These are phyloP conservation scores for Portunus trituberculatus DNA, from an alignment of 1,140 invertebrate species.

Conservation along the genomic window DNA sequence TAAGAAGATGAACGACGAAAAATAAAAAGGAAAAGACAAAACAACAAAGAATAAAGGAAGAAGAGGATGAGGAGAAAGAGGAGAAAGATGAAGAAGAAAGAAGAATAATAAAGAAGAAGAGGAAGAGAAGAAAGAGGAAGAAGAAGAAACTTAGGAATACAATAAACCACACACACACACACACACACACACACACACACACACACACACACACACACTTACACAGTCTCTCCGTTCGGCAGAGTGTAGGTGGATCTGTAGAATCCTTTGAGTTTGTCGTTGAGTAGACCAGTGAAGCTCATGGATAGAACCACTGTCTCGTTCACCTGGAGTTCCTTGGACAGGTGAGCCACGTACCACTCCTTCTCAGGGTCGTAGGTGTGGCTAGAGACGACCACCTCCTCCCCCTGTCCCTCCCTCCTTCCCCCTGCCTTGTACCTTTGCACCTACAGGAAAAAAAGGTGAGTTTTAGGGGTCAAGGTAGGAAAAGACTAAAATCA, in stretches of 20 bases:
- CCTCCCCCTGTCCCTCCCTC: neutral
- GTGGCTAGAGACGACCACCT: neutral
- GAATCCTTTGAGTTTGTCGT: neutral
- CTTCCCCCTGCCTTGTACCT: neutral
- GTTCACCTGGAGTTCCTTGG: neutral
- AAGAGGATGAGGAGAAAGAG: no score
- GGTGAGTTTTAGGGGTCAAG: neutral
- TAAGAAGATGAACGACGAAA: no score
- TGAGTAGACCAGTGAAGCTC: constrained; percentile 32
- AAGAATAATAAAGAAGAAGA: no score
- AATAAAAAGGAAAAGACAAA: no score
- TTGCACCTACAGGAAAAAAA: neutral
- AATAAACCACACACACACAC: neutral
- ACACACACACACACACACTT: neutral
- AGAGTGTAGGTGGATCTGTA: neutral
- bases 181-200: neutral
- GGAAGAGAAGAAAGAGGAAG: no score
- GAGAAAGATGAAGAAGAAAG: no score
- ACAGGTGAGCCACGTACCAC: constrained; percentile 10
- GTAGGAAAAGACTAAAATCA: no score
- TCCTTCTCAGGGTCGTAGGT: neutral
- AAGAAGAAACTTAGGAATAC: neutral
- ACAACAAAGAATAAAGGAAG: no score
- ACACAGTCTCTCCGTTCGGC: constrained; percentile 8
- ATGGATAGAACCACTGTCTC: neutral